Evolutionary conservation across 2,888 invertebrate species (phyloP), one percentile per base, ranked within the genome.

Genomic region (Parnassius smintheus): DNA sequence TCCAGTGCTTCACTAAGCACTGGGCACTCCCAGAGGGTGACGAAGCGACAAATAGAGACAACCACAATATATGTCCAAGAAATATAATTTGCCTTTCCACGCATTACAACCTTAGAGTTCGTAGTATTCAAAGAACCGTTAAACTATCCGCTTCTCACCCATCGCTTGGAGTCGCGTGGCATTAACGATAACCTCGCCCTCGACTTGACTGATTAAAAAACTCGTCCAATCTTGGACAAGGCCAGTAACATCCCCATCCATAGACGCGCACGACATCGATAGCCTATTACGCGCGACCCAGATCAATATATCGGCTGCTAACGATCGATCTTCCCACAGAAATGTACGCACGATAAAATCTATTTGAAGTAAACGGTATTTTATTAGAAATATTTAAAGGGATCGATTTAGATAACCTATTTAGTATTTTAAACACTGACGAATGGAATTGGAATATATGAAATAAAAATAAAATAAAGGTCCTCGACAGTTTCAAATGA

Each of bases 161-260:
- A 59, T 56, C 59, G 56, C 64, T 59, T 59, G 59, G 59, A 48
- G 56, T 7, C 48, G n/a, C 52, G 42, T 59, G 22, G 62, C 44
- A 76, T 76, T 77, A 74, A 77, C 75, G 78, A 80, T 83, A 80
- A 81, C 86, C 83, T 86, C 80, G 86, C 76, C 82, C 82, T 83
- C 80, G 77, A 78, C 78, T 80, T 74, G 76, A 71, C 73, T 74
- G 75, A 79, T 76, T 48, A 55, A 83, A 76, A 88, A 91, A 89
- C 88, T 86, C 77, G 87, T 86, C 78, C 83, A 82, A 82, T 85
- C 82, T 83, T 83, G 84, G 80, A 83, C 85, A 82, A 82, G 85
- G 78, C 80, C 78, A 73, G 81, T 78, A 76, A 79, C 81, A 82
- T 81, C 81, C 82, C 82, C 75, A 76, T 68, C 75, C 77, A 80